Evolutionary conservation across 2,797 vertebrate genomes (phyloP).

Genomic region (Sylvia borin): DNA sequence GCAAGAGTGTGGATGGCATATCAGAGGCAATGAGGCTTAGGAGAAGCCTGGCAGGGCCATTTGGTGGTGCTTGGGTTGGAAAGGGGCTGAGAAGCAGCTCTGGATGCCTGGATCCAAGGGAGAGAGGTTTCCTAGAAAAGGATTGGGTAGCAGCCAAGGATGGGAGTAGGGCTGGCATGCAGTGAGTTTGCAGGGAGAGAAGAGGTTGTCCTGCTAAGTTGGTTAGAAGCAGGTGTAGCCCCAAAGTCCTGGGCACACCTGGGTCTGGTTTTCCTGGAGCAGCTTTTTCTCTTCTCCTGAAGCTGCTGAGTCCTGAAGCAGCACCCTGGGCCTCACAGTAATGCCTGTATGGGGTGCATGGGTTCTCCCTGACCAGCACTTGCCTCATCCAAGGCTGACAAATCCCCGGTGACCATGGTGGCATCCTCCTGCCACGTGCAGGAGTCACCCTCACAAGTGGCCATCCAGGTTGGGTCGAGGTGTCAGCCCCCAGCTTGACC

Average conservation of each 20-base stretch:
- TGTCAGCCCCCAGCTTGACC: background rate
- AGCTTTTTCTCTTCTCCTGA: background rate
- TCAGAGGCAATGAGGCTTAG: background rate
- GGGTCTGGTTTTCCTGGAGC: background rate
- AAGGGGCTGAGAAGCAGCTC: background rate
- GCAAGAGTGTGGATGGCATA: rapidly evolving
- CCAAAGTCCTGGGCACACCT: background rate
- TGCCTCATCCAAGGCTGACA: background rate
- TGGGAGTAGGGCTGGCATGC: background rate
- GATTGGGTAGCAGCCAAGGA: background rate
- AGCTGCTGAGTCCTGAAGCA: background rate
- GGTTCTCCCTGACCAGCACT: background rate
- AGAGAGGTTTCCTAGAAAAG: background rate
- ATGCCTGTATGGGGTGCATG: rapidly evolving
- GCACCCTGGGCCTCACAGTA: rapidly evolving
- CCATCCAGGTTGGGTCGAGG: background rate
- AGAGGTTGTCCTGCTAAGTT: background rate
- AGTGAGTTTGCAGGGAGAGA: background rate
- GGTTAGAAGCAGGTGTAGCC: background rate
- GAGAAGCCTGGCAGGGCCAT: background rate
- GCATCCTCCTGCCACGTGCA: background rate
- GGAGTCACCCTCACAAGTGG: background rate
- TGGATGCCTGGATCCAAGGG: background rate
- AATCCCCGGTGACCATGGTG: background rate
- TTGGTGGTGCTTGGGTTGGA: background rate